Percentiles rank a stretch among this genome's conserved stretches.
Evolutionary conservation across 2,113 vertebrate genomes (phyloP).

Genomic region (Ursus arctos): DNA sequence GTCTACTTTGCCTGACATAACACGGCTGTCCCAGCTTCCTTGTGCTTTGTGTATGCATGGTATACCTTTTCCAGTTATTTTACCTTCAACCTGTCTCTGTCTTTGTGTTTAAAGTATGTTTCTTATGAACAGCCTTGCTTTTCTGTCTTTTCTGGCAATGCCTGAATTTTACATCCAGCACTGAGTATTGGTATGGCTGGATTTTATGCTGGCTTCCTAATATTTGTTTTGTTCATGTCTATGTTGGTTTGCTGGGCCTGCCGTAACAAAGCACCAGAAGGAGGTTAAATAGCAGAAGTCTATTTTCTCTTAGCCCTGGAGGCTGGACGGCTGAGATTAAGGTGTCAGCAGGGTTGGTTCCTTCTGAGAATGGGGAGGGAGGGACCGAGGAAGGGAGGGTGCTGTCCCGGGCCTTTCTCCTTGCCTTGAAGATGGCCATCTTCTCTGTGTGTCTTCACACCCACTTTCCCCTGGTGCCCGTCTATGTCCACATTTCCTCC

Average conservation of each 20-base stretch:
- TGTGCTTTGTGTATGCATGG: not conserved
- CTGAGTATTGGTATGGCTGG: not conserved
- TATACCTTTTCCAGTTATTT: not conserved
- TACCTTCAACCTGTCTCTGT: not conserved
- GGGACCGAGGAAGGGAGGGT: too few relatives aligned
- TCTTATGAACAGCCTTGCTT: not conserved
- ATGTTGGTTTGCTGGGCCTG: not conserved
- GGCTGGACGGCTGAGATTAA: not conserved
- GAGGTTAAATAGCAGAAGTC: not conserved
- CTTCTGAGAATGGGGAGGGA: not conserved
- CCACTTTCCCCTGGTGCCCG: not conserved
- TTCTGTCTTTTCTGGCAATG: not conserved
- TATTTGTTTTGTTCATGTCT: not conserved
- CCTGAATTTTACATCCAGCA: not conserved
- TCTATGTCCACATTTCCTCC: not conserved
- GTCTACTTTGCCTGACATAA: not conserved
- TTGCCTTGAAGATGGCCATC: not conserved
- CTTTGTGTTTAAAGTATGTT: slow-evolving; percentile 1
- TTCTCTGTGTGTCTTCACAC: not conserved
- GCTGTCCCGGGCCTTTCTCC: not conserved
- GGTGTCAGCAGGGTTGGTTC: not conserved
- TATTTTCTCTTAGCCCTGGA: not conserved
- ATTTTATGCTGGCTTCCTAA: not conserved
- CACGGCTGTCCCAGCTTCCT: not conserved
- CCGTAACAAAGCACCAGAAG: not conserved